A percentile compares a stretch with the other conserved stretches of the same genome.
phyloP scores from a whole-genome alignment of 53 echinoderm and acorn worm species.

The Antedon mediterranea region DNA sequence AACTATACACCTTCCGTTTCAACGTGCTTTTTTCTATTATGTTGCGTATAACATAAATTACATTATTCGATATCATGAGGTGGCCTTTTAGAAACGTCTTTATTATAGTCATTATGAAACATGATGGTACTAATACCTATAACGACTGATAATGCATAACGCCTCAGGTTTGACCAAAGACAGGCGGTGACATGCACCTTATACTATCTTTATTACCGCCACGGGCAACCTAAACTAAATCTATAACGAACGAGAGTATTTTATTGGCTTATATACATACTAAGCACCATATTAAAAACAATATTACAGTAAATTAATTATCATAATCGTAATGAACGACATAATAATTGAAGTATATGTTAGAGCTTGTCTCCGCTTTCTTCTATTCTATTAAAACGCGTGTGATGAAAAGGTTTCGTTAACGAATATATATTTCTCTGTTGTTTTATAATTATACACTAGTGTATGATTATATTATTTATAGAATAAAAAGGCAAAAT shows the following conservation, averaged over 20 bases:
- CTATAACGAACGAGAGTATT: background rate
- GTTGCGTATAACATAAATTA: background rate
- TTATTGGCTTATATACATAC: constrained; percentile 1
- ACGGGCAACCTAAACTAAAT: background rate
- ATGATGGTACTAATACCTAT: background rate
- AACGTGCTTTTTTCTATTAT: background rate
- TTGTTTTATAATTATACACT: no score
- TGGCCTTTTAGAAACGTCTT: background rate
- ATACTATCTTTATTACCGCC: background rate
- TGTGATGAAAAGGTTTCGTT: no score
- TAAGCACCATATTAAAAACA: background rate
- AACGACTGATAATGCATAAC: background rate
- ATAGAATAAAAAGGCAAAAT: no score
- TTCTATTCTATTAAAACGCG: no score
- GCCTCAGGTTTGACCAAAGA: background rate
- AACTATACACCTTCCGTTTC: no score
- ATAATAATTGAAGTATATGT: background rate
- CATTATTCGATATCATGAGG: background rate
- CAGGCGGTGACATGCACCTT: background rate
- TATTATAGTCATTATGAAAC: background rate
- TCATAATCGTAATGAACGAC: background rate
- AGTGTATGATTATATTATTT: no score
- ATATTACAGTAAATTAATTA: constrained; percentile 1
- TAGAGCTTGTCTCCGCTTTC: background rate
- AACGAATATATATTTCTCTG: no score